A percentile compares a stretch with the other conserved stretches of the same genome.
Conservation (phyloP, 2,888 invertebrate species). For the Gastrophysa polygoni region DNA sequence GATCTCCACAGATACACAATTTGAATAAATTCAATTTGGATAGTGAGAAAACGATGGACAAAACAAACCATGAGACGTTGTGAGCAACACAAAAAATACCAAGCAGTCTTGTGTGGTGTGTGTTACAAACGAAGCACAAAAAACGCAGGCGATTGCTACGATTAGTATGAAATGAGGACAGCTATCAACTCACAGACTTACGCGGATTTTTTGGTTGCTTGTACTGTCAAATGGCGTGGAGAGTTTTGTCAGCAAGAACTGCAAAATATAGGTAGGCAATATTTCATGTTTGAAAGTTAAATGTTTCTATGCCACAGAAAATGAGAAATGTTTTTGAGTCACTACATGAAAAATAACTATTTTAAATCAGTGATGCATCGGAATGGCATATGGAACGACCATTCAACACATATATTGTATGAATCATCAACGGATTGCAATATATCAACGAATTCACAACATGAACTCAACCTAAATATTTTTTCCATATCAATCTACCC, state of each 20-base stretch:
- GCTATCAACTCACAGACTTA: constrained; percentile 65
- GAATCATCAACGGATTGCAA: too few species aligned
- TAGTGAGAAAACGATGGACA: not conserved
- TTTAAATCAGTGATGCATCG: too few species aligned
- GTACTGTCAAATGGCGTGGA: constrained; percentile 83
- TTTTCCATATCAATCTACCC: too few species aligned
- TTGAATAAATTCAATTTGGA: too few species aligned
- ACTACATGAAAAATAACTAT: too few species aligned
- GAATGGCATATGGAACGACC: too few species aligned
- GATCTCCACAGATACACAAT: too few species aligned
- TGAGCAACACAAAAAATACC: constrained; percentile 34
- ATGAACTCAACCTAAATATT: too few species aligned
- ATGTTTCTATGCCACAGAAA: too few species aligned
- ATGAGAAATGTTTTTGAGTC: too few species aligned
- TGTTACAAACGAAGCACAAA: constrained; percentile 22
- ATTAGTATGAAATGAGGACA: constrained; percentile 40
- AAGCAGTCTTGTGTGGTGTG: constrained; percentile 5
- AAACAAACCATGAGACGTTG: constrained; percentile 12
- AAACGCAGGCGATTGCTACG: constrained; percentile 25
- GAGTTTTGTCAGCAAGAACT: constrained; percentile 90
- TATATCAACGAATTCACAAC: too few species aligned
- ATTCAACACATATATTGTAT: too few species aligned
- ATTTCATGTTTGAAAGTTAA: not conserved
- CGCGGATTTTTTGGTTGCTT: constrained; percentile 89
- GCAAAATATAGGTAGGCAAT: constrained; percentile 52